Evolutionary conservation across 1,140 invertebrate genomes (phyloP), one percentile per base, ranked within the genome.

Genomic region (Aphaenogaster rudis): DNA sequence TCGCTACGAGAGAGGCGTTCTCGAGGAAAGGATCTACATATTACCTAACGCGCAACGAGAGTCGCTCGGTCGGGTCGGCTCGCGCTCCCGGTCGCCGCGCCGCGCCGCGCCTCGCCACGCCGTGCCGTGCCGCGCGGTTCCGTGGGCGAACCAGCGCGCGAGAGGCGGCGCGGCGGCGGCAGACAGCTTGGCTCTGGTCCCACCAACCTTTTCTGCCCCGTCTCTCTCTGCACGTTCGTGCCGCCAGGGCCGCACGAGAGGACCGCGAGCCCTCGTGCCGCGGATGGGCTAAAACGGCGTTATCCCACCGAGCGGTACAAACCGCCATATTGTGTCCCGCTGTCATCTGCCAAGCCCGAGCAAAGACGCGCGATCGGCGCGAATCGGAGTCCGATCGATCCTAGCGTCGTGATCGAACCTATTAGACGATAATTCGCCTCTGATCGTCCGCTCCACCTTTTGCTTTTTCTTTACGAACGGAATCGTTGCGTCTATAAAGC

Each of bases 121-220:
- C 54, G 8, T 1, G n/a, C 54, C 52, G 17, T 2, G 17, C 52
- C 59, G 13, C 9, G 64, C 67, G 69, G 33, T 74, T 36, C 86
- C 28, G 54, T 61, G 89, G 92, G 91, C 89, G 86, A 86, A 84
- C 88, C 86, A 86, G 85, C 93, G 94, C 94, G 94, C 94, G 94
- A 91, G 91, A 94, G 90, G 93, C 91, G 21, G 57, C n/a, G 61
- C 91, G 39, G 66, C 64, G 13, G 78, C 88, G 94, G 93, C 94
- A 95, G 94, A 95, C 95, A 94, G 95, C 95, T 94, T 95, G 95
- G 94, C 94, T 95, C 94, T 95, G 91, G 92, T 92, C 84, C 80
- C 90, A 89, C 91, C 92, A 94, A 93, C 92, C 94, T 94, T 69
- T 90, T 88, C 91, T 92, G 90, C 92, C 52, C 86, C 90, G 72